Evolutionary conservation across 2,113 vertebrate genomes (phyloP).

Genomic region (Engystomops pustulosus): DNA sequence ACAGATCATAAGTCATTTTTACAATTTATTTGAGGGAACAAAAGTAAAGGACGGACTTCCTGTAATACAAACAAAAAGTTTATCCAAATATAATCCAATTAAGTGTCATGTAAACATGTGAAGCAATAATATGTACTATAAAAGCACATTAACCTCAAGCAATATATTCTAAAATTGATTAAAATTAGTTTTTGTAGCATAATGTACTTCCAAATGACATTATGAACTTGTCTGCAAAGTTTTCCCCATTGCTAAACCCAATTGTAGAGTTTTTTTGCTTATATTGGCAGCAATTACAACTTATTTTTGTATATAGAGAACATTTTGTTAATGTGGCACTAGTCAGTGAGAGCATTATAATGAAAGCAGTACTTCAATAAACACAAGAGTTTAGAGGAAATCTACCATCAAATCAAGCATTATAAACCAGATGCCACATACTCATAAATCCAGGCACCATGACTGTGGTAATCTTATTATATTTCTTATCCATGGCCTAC

Average conservation of each 20-base stretch:
- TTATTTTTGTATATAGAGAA: slow-evolving; percentile 11
- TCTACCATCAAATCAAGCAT: too few relatives aligned
- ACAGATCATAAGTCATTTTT: too few relatives aligned
- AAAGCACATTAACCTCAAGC: neutral
- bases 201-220: neutral
- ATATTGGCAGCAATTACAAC: neutral
- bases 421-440: too few relatives aligned
- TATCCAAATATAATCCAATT: neutral
- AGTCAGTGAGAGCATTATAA: neutral
- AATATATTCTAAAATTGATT: neutral
- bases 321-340: slow-evolving; percentile 5
- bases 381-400: too few relatives aligned
- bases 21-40: neutral
- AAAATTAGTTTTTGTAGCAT: neutral
- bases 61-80: neutral
- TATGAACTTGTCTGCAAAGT: slow-evolving; percentile 14
- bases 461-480: too few relatives aligned
- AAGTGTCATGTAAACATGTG: neutral
- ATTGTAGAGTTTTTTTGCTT: neutral
- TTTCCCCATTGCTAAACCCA: neutral
- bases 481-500: too few relatives aligned
- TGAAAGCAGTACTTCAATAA: too few relatives aligned
- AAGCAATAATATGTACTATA: neutral
- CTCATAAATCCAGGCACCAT: too few relatives aligned
- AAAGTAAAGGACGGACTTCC: neutral